phyloP scores from a whole-genome alignment of 1,140 invertebrate genomes.

The Brachionus asplanchnoidis region DNA sequence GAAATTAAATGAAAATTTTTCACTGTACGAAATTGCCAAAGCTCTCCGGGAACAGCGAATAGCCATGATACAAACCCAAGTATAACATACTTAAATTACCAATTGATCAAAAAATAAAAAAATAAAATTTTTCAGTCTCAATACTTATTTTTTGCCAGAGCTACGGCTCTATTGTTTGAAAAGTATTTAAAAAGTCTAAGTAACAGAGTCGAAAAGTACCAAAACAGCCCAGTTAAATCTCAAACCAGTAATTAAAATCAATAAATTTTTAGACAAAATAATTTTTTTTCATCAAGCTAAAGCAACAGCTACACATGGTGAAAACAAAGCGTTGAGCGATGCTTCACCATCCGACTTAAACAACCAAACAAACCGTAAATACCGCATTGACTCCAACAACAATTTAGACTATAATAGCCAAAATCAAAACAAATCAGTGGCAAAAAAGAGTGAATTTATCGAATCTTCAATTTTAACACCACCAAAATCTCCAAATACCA shows the following conservation, averaged over 20 bases:
- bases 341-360: neutral
- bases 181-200: neutral
- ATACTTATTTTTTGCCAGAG: conserved; percentile 29
- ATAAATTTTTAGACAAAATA: neutral
- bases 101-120: neutral
- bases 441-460: neutral
- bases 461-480: neutral
- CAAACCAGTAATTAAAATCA: neutral
- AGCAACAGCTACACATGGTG: neutral
- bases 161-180: neutral
- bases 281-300: neutral
- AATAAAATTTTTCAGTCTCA: neutral
- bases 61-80: conserved; percentile 38
- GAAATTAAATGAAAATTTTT: neutral
- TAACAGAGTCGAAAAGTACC: neutral
- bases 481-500: conserved; percentile 7
- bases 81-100: neutral
- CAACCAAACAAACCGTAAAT: neutral
- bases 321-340: neutral
- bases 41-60: conserved; percentile 12
- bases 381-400: neutral
- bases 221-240: conserved; percentile 17
- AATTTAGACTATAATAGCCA: neutral
- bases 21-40: conserved; percentile 20
- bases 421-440: neutral